Evolutionary conservation across 2,113 vertebrate genomes (phyloP).

Genomic region (Setophaga kirtlandii): DNA sequence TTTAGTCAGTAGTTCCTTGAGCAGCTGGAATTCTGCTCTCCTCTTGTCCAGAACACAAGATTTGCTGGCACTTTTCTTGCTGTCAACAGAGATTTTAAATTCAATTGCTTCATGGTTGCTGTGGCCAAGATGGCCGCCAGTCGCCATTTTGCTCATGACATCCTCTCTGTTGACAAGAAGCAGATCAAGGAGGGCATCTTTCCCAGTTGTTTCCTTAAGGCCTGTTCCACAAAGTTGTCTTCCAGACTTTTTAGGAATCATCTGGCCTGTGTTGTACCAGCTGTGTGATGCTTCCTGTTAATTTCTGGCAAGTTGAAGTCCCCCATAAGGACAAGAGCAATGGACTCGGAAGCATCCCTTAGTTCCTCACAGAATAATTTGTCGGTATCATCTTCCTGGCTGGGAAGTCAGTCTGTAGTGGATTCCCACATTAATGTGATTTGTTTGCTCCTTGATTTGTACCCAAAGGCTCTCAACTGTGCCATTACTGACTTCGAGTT

Average conservation of each 20-base stretch:
- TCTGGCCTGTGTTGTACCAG: accelerated
- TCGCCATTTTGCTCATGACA: neutral
- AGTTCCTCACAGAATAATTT: neutral
- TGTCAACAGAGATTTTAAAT: neutral
- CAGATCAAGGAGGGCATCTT: neutral
- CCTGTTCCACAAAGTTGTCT: neutral
- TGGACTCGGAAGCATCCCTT: neutral
- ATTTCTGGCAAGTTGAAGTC: neutral
- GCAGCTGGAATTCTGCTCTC: neutral
- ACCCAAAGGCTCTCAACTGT: neutral
- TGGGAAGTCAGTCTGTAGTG: neutral
- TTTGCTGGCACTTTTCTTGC: neutral
- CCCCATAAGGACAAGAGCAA: neutral
- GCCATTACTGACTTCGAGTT: neutral
- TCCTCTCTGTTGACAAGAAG: neutral
- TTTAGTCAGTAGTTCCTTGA: neutral
- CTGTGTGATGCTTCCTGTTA: neutral
- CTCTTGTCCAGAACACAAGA: neutral
- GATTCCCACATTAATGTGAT: neutral
- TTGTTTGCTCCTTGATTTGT: neutral
- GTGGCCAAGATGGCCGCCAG: accelerated
- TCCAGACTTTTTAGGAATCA: neutral
- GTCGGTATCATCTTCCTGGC: neutral
- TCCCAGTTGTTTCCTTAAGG: neutral
- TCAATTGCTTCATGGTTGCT: accelerated